phyloP scores from a whole-genome alignment of 2,888 invertebrate genomes.

The Ctenicera cuprea region DNA sequence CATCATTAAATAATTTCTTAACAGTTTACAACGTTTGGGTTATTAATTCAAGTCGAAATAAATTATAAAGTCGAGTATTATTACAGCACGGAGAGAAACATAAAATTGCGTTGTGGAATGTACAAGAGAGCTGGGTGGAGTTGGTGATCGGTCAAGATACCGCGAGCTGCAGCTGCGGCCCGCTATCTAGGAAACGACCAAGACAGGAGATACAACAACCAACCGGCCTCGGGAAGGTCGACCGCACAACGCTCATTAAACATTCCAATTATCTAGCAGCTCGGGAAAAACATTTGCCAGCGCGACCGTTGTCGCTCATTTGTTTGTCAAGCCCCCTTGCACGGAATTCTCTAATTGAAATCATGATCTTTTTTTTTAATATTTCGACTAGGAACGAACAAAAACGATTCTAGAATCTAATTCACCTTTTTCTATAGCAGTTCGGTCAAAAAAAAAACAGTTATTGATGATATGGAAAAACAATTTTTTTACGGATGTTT shows the following conservation, averaged over 20 bases:
- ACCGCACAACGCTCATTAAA: conserved; percentile 57
- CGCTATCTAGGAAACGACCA: conserved; percentile 55
- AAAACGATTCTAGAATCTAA: neutral
- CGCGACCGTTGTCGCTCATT: conserved; percentile 4
- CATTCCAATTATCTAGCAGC: conserved; percentile 54
- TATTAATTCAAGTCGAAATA: too few relatives aligned
- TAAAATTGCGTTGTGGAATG: conserved; percentile 51
- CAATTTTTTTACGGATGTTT: conserved; percentile 42
- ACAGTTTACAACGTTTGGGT: too few relatives aligned
- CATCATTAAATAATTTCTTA: too few relatives aligned
- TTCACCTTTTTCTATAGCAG: conserved; percentile 13
- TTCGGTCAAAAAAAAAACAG: conserved; percentile 27
- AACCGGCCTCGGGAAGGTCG: conserved; percentile 62
- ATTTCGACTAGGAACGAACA: too few relatives aligned
- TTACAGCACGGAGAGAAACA: neutral
- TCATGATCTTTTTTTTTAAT: too few relatives aligned
- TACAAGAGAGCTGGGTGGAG: conserved; percentile 56
- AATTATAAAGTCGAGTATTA: too few relatives aligned
- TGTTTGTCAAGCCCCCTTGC: neutral
- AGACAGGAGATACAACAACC: conserved; percentile 50
- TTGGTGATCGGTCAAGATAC: conserved; percentile 57
- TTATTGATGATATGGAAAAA: conserved; percentile 33
- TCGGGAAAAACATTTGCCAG: conserved; percentile 44
- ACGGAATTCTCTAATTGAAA: neutral
- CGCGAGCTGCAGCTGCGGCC: conserved; percentile 50